phyloP scores from a whole-genome alignment of 2,888 invertebrate genomes.

The Drosophila siamana region DNA sequence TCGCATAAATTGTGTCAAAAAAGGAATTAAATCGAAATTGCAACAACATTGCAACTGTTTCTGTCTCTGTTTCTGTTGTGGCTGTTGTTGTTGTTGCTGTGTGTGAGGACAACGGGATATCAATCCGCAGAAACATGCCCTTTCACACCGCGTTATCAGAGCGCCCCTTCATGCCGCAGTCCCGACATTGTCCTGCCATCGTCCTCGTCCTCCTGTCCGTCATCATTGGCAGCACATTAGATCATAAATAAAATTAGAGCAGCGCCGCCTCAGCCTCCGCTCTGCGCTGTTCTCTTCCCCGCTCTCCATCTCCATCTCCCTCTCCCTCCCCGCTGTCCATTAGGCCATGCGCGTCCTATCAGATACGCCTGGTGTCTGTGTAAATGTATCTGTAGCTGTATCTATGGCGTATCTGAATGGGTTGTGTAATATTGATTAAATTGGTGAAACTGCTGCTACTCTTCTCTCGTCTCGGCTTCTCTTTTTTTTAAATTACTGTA shows the following conservation, averaged over 20 bases:
- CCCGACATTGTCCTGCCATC: conserved; percentile 5
- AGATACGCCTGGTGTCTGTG: conserved; percentile 73
- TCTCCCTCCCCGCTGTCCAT: conserved; percentile 61
- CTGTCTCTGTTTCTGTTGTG: conserved; percentile 9
- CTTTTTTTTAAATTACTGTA: conserved; percentile 83
- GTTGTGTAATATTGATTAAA: conserved; percentile 84
- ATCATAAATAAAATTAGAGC: conserved; percentile 83
- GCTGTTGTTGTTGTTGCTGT: conserved; percentile 22
- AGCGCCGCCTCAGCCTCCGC: conserved; percentile 46
- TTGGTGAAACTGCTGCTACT: conserved; percentile 67
- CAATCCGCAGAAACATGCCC: conserved; percentile 85
- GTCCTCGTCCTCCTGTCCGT: conserved; percentile 19
- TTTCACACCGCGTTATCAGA: conserved; percentile 81
- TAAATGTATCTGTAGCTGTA: conserved; percentile 43
- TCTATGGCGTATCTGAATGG: conserved; percentile 50
- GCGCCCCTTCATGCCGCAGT: conserved; percentile 47
- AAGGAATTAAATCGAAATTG: conserved; percentile 22
- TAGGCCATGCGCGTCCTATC: conserved; percentile 66
- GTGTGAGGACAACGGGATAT: conserved; percentile 80
- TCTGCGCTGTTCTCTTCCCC: conserved; percentile 42
- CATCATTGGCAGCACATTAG: conserved; percentile 73
- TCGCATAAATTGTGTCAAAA: conserved; percentile 66
- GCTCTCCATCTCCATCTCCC: conserved; percentile 10
- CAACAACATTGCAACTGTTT: conserved; percentile 43
- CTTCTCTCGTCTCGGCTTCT: conserved; percentile 26